Evolutionary conservation across 2,888 invertebrate genomes (phyloP).

Genomic region (Clitarchus hookeri): DNA sequence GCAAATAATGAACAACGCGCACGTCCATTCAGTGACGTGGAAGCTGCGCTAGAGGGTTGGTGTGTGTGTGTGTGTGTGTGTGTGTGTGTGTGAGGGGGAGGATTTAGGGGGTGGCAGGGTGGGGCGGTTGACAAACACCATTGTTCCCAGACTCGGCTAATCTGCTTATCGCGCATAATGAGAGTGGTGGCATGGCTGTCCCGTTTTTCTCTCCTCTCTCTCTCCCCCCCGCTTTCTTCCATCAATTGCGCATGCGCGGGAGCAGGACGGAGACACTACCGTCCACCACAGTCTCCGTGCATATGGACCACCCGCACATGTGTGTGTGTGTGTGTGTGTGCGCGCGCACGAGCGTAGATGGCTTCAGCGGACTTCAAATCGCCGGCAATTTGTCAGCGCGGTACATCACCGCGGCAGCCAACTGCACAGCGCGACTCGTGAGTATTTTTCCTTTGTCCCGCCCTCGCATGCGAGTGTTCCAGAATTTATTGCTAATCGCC

Average conservation of each 20-base stretch:
- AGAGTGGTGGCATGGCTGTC: neutral
- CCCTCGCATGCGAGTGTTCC: no score
- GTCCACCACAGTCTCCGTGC: neutral
- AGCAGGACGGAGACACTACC: neutral
- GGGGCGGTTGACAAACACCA: slow-evolving; percentile 2
- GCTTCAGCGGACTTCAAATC: neutral
- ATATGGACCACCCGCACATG: neutral
- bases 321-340: neutral
- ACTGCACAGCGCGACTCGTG: neutral
- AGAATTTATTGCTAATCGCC: no score
- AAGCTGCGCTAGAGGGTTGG: neutral
- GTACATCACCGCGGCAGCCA: neutral
- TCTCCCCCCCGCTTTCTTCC: no score
- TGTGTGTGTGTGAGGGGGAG: neutral
- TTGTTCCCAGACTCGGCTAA: slow-evolving; percentile 14
- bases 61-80: neutral
- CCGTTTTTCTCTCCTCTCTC: neutral
- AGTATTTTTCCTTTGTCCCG: neutral
- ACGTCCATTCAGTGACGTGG: neutral
- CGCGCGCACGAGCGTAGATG: neutral
- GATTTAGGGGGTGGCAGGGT: neutral
- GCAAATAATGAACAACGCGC: neutral
- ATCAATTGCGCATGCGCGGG: neutral
- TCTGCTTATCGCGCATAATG: slow-evolving; percentile 11
- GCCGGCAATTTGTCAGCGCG: neutral